phyloP scores from a whole-genome alignment of 2,797 vertebrate genomes.

The Prunella strophiata region DNA sequence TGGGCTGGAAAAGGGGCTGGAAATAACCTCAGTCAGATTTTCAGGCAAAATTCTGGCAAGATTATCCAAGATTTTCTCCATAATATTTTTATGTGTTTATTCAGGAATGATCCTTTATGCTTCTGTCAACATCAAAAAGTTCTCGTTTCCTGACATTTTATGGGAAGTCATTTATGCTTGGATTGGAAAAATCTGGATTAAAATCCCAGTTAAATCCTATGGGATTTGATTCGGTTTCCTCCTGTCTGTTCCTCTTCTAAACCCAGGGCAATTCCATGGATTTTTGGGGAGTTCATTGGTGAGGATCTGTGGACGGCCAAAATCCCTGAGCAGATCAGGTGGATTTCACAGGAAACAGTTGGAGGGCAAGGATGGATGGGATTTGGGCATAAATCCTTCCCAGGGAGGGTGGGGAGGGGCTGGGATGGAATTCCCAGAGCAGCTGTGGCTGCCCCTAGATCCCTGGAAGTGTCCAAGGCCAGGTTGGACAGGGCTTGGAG shows the following conservation, averaged over 20 bases:
- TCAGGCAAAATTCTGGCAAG: background rate
- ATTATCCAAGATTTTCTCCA: background rate
- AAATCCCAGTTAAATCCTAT: background rate
- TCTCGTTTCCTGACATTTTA: rapidly evolving
- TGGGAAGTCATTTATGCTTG: background rate
- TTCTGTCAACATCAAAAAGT: background rate
- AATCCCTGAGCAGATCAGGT: background rate
- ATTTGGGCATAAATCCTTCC: background rate
- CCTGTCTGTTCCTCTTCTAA: background rate
- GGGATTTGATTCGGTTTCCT: background rate
- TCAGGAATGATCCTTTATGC: background rate
- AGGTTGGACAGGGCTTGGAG: rapidly evolving
- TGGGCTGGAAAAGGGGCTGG: rapidly evolving
- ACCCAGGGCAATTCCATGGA: background rate
- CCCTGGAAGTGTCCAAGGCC: background rate
- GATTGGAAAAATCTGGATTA: background rate
- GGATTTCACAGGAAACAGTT: background rate
- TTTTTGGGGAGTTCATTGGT: background rate
- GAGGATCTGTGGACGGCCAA: too few relatives aligned
- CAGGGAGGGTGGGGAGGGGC: rapidly evolving
- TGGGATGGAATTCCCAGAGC: background rate
- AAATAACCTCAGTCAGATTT: background rate
- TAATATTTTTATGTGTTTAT: background rate
- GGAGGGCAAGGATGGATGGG: rapidly evolving
- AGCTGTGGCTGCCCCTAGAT: background rate